phyloP scores from a whole-genome alignment of 2,888 invertebrate species.

The Cantharis rufa region DNA sequence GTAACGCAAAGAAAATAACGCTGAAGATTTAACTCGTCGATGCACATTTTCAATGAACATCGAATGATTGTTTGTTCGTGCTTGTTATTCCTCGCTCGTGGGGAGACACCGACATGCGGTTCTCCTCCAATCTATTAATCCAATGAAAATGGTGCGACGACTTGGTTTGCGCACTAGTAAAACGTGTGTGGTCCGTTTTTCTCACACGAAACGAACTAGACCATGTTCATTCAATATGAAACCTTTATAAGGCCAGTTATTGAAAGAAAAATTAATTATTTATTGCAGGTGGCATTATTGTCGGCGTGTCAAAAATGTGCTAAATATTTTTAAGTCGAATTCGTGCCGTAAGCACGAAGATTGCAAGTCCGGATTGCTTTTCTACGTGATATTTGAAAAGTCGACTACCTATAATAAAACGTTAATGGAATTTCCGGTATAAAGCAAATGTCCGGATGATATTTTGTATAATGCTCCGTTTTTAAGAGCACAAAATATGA shows the following conservation, averaged over 20 bases:
- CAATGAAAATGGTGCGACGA: too few species aligned
- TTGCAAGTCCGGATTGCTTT: background rate
- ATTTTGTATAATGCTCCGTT: background rate
- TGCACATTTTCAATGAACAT: background rate
- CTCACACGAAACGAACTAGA: too few species aligned
- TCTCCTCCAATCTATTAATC: too few species aligned
- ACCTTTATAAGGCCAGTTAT: background rate
- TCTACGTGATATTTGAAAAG: background rate
- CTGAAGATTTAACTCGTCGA: background rate
- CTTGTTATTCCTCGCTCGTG: background rate
- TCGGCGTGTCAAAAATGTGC: background rate
- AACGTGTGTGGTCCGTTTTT: background rate
- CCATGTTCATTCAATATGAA: too few species aligned
- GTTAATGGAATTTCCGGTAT: conserved; percentile 9
- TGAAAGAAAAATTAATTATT: background rate
- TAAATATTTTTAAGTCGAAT: background rate
- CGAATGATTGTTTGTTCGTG: background rate
- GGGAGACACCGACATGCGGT: background rate
- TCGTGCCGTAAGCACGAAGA: background rate
- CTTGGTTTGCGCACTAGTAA: background rate
- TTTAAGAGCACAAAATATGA: background rate
- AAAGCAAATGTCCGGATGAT: background rate
- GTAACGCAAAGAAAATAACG: background rate
- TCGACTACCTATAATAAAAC: background rate
- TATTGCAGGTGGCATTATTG: background rate